Evolutionary conservation across 2,797 vertebrate species (phyloP), one percentile per base, ranked within the genome.

Genomic region (Eidolon dupreanum): DNA sequence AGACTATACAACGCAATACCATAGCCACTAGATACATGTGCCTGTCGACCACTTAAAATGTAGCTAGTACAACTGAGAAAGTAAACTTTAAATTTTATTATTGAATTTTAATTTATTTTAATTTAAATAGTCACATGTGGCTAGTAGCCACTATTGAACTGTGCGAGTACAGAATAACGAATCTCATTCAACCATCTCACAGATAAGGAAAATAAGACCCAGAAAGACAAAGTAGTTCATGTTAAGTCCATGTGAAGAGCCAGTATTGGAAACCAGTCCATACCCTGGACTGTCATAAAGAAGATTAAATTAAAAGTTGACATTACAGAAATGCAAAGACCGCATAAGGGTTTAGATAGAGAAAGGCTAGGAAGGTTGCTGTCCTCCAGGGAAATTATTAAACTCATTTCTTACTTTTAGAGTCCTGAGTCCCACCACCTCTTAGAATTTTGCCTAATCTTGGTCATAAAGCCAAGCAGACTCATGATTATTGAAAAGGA

Each of bases 281-380:
- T 46, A 71, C 16, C 8, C 6, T 68, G 17, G 38, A 65, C n/a
- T 81, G 38, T 31, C 57, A 70, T 38, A 82, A 85, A 83, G 46
- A 77, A 84, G n/a, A 66, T 92, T 83, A 82, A 82, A 91, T 74
- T 79, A 70, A 84, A 84, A 66, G 11, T 24, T 77, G 36, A 16
- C n/a, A 6, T 41, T 36, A 74, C 17, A 51, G 36, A 86, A 88
- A 74, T 8, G 12, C 59, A 91, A 86, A 86, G 7, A 49, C 16
- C 17, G 65, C 33, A 1, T 73, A 36, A 49, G 26, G 66, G 4
- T 73, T 36, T 70, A 88, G 33, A 70, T 26, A 85, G 57, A 86
- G 36, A 77, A 63, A n/a, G 24, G 9, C 41, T 92, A 11, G 28
- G 12, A 43, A 85, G 17, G 20, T 17, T 73, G 24, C 19, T 68